A percentile compares a stretch with the other conserved stretches of the same genome.
These are phyloP conservation scores for Trichopoda pennipes DNA, from an alignment of 2,888 invertebrate genomes.

Conservation along the genomic window DNA sequence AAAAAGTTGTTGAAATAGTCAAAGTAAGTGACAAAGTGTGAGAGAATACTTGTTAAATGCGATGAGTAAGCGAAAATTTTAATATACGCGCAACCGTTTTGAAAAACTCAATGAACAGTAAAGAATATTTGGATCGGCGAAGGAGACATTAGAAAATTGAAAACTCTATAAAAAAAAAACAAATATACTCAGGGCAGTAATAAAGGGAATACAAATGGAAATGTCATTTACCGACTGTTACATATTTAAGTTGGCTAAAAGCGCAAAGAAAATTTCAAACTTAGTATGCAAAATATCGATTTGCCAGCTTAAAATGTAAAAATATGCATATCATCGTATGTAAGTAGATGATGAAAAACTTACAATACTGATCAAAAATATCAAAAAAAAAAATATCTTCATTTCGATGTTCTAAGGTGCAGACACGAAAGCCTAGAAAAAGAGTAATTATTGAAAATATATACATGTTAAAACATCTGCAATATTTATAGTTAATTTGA, in stretches of 20 bases:
- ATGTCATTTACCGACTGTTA: slow-evolving; percentile 78
- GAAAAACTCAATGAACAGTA: slow-evolving; percentile 42
- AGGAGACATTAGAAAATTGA: slow-evolving; percentile 13
- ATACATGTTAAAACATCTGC: too few relatives aligned
- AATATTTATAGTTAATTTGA: too few relatives aligned
- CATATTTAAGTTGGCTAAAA: slow-evolving; percentile 74
- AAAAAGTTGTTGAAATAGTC: slow-evolving; percentile 39
- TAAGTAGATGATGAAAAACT: too few relatives aligned
- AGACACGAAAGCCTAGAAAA: too few relatives aligned
- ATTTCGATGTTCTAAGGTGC: too few relatives aligned
- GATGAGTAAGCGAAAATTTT: slow-evolving; percentile 72
- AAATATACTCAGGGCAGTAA: slow-evolving; percentile 38
- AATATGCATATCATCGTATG: not conserved
- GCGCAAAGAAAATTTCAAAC: slow-evolving; percentile 77
- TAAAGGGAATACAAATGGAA: slow-evolving; percentile 72
- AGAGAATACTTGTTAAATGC: slow-evolving; percentile 74
- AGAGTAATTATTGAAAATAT: too few relatives aligned
- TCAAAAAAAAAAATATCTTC: too few relatives aligned
- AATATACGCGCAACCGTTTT: slow-evolving; percentile 47
- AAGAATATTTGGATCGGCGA: slow-evolving; percentile 11
- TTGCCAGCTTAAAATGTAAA: slow-evolving; percentile 5
- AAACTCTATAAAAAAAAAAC: slow-evolving; percentile 8
- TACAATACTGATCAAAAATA: slow-evolving; percentile 6
- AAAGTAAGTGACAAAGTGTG: slow-evolving; percentile 56
- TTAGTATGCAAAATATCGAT: slow-evolving; percentile 69